These are phyloP conservation scores for Himalopsyche japonica DNA, from an alignment of 2,888 invertebrate species.

Conservation along the genomic window DNA sequence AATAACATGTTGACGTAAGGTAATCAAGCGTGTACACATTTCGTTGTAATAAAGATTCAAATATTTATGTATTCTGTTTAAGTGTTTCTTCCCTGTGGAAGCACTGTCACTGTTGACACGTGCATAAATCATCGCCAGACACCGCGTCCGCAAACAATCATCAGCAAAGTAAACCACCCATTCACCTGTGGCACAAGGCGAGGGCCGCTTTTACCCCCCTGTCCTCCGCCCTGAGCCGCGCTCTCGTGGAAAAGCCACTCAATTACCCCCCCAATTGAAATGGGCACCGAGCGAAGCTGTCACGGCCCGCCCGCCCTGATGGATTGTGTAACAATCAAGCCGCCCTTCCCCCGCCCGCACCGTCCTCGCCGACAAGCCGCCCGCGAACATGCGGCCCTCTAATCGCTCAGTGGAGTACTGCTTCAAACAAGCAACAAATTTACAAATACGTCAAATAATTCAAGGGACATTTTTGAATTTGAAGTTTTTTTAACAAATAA, in stretches of 20 bases:
- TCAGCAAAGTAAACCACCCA: slow-evolving; percentile 2
- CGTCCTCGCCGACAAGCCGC: neutral
- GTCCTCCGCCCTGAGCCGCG: neutral
- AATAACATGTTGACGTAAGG: too few relatives aligned
- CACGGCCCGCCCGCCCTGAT: slow-evolving; percentile 36
- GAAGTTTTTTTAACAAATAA: too few relatives aligned
- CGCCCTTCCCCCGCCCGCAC: neutral
- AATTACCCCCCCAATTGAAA: slow-evolving; percentile 40
- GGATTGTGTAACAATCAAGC: slow-evolving; percentile 40
- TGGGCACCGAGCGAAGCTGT: slow-evolving; percentile 37
- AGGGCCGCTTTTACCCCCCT: neutral
- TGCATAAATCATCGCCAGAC: slow-evolving; percentile 18
- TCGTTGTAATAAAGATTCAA: too few relatives aligned
- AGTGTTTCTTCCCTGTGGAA: neutral
- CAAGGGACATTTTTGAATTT: too few relatives aligned
- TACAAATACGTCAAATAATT: too few relatives aligned
- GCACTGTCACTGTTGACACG: neutral
- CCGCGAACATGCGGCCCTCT: slow-evolving; percentile 13
- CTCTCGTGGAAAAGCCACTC: slow-evolving; percentile 39
- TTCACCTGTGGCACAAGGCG: neutral
- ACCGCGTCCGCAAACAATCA: slow-evolving; percentile 24
- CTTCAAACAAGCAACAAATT: too few relatives aligned
- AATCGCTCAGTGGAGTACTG: slow-evolving; percentile 13
- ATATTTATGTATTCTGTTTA: neutral
- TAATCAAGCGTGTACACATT: too few relatives aligned